Conservation (phyloP, 2,797 vertebrate genomes). For the Pseudotriccus pelzelni region DNA sequence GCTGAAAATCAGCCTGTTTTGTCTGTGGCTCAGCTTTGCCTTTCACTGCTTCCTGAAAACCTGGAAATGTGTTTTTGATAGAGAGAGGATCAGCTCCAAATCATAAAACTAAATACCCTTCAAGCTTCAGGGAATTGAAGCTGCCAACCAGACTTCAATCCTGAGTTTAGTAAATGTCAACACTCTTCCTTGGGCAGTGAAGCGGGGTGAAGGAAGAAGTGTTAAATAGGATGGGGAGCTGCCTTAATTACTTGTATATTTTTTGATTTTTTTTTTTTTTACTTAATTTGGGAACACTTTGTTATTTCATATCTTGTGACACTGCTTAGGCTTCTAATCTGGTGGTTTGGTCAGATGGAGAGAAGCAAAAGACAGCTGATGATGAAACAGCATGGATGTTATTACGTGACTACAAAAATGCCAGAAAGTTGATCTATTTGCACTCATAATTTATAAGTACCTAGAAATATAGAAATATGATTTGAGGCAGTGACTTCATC, state of each 20-base stretch:
- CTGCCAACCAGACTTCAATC: slow-evolving; percentile 24
- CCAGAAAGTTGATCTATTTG: slow-evolving; percentile 18
- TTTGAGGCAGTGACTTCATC: slow-evolving; percentile 33
- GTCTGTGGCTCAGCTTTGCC: not conserved
- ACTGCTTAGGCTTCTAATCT: slow-evolving; percentile 11
- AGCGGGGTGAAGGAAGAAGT: not conserved
- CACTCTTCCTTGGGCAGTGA: not conserved
- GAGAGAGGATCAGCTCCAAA: slow-evolving; percentile 12
- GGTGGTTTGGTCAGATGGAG: not conserved
- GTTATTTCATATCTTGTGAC: not conserved
- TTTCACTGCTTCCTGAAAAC: slow-evolving; percentile 7
- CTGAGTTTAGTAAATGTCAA: slow-evolving; percentile 41
- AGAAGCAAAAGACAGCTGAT: slow-evolving; percentile 34
- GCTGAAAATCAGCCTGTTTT: not conserved
- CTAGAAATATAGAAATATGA: slow-evolving; percentile 16
- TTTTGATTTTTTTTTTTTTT: not conserved
- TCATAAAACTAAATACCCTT: slow-evolving; percentile 25
- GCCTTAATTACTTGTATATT: slow-evolving; percentile 18
- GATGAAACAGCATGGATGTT: slow-evolving; percentile 9
- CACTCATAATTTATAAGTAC: slow-evolving; percentile 40
- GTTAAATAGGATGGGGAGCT: slow-evolving; percentile 11
- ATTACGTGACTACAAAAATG: slow-evolving; percentile 4
- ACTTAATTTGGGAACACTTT: slow-evolving; percentile 13
- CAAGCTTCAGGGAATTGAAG: slow-evolving; percentile 31
- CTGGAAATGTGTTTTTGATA: slow-evolving; percentile 5